Conservation (phyloP, 1,140 invertebrate species). For the Euglossa dilemma region DNA sequence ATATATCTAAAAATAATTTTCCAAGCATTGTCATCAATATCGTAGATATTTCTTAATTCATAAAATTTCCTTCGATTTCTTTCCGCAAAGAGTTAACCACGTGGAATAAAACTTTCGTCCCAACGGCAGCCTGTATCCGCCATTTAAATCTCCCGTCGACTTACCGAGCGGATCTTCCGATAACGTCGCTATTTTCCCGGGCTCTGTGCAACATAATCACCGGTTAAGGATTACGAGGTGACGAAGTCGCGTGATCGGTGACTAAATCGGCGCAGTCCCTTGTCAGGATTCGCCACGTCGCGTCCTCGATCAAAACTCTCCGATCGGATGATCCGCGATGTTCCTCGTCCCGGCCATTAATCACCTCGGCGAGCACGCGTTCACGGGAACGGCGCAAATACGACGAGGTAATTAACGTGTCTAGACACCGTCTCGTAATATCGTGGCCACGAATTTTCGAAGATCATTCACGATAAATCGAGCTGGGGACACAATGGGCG, state of each 20-base stretch:
- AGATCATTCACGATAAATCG: constrained; percentile 1
- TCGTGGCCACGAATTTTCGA: constrained; percentile 41
- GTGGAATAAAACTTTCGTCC: no score
- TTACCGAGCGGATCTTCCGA: no score
- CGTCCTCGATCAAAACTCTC: background rate
- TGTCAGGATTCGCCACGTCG: background rate
- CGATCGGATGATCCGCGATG: background rate
- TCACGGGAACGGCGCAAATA: constrained; percentile 5
- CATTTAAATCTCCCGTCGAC: no score
- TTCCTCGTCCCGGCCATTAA: constrained; percentile 3
- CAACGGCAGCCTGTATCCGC: no score
- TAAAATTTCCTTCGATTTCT: no score
- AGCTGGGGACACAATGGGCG: constrained; percentile 14
- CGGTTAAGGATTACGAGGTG: no score
- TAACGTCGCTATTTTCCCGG: no score
- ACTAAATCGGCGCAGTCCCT: background rate
- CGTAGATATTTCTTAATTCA: no score
- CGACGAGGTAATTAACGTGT: constrained; percentile 39
- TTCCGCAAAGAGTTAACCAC: no score
- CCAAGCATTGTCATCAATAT: no score
- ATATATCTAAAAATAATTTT: no score
- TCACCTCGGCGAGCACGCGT: background rate
- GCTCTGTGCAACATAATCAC: no score
- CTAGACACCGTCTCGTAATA: constrained; percentile 36
- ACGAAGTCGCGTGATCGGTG: background rate